Evolutionary conservation across 2,797 vertebrate species (phyloP), one percentile per base, ranked within the genome.

Genomic region (Iguana delicatissima): DNA sequence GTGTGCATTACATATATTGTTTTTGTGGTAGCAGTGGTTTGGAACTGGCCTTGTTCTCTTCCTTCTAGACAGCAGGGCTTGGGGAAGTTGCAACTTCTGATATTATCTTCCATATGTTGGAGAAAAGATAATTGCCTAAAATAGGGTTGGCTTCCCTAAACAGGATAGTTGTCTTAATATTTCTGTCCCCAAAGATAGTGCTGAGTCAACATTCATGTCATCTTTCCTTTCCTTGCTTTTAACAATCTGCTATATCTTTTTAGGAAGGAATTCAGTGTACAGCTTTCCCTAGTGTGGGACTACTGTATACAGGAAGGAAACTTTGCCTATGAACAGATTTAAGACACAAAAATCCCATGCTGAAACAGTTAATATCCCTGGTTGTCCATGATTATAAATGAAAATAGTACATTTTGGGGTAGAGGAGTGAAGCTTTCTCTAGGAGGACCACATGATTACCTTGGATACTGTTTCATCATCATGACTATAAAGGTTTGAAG

Each of bases 1-100:
- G 38, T 46, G 72, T 59, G 59, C 86, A 12, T 74, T 85, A 79
- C 72, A 76, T 84, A 18, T 1, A 26, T 24, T 86, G 62, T 85
- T 88, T 91, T 74, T 88, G 57, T 87, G 88, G 89, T 88, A 77
- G 20, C 22, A 76, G 4, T 80, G 29, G 50, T 80, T 80, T 80
- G 80, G 50, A 6, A 24, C 14, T 64, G 3, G 6, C 26, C 4
- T 14, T n/a, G 29, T 52, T 32, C 80, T 35, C 59, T 62, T 74
- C 59, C 74, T 74, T 59, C 38, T 62, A 22, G 72, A 35, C 57
- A 64, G 6, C 18, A 86, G 59, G 57, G 22, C 24, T 32, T 86
- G 38, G 6, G 24, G 10, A 46, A 76, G 26, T 29, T 59, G 67
- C 73, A 59, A 42, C 20, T n/a, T 16, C 24, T 52, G 42, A 14